Base-by-base conservation (phyloP, 1,140 invertebrate genomes). In the Dinoponera quadriceps region DNA sequence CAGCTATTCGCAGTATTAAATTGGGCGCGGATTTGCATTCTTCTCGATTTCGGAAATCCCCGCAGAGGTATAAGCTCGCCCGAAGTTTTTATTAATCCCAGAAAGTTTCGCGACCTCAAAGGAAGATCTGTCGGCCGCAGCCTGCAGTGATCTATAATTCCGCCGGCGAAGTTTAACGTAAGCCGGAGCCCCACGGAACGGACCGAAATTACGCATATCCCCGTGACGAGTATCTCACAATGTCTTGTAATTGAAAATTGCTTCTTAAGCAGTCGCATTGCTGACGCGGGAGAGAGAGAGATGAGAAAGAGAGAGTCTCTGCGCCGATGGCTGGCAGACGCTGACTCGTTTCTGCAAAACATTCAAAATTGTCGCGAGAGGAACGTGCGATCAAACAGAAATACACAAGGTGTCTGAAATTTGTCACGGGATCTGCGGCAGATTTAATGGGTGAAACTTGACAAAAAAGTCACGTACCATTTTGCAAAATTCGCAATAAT, bases 1-100 rank as follows among this genome's bases (percentile, higher is more conserved):
- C n/a, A 44, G 22, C 0, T 18, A 9, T 63, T 51, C 55, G 55
- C 60, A 18, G 51, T 18, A 65, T 73, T 74, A 88, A 87, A 84
- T 80, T 84, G 25, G 44, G 0, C 63, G n/a, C 11, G 49, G 54
- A 75, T 84, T 87, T 87, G 71, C 82, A 81, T 87, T 83, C 65
- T 54, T 71, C 25, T 44, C 11, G 51, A 69, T 54, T 54, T 38
- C 11, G 20, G 22, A 72, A 82, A 87, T 74, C 55, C 51, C 81
- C 44, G 51, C 44, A 55, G 22, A 63, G 63, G 57, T 80, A 74
- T 78, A 48, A 69, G n/a, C 54, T 33, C 48, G 73, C 18, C 4
- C 49, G 3, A 86, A 78, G 59, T 80, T 87, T 84, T 87, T 84
- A 84, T 86, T 86, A 74, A 73, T 49, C 59, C 27, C 80, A 54